Percentiles rank a stretch among this genome's conserved stretches.
Conservation (phyloP, 37 sponge, comb jelly and placozoan species). For the Bolinopsis microptera region DNA sequence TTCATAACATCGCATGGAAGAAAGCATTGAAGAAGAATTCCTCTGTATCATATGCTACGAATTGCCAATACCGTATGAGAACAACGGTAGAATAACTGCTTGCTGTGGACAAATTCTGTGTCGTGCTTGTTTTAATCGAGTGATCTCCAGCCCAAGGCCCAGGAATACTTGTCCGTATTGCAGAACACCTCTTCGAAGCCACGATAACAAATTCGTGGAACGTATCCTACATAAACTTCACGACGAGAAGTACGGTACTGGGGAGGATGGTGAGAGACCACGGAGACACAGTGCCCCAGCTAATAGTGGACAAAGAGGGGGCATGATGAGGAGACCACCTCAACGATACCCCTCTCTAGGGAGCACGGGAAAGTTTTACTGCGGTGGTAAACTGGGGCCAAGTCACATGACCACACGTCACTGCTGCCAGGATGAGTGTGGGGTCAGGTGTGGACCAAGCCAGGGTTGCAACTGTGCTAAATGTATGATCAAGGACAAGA, state of each 20-base stretch:
- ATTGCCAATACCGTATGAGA: background rate
- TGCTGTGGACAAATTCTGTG: constrained; percentile 30
- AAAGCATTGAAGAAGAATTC: background rate
- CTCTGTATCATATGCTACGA: constrained; percentile 9
- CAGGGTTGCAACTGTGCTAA: background rate
- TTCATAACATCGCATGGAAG: background rate
- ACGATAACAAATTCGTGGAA: background rate
- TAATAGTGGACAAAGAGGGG: background rate
- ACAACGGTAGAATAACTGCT: background rate
- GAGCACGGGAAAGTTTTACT: constrained; percentile 21
- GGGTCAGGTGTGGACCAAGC: background rate
- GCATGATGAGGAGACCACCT: background rate
- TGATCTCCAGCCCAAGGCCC: background rate
- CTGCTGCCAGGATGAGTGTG: background rate
- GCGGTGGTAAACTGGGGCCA: background rate
- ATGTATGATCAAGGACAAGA: background rate
- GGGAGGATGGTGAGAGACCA: background rate
- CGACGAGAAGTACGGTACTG: background rate
- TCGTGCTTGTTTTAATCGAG: background rate
- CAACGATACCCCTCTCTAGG: background rate
- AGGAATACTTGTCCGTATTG: background rate
- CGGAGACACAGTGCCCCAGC: background rate
- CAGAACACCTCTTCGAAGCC: background rate
- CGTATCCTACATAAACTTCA: background rate
- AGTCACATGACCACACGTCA: background rate